Percentiles rank a stretch among this genome's conserved stretches.
These are phyloP conservation scores for Eulemur coronatus DNA, from an alignment of 2,797 vertebrate genomes.

Conservation along the genomic window DNA sequence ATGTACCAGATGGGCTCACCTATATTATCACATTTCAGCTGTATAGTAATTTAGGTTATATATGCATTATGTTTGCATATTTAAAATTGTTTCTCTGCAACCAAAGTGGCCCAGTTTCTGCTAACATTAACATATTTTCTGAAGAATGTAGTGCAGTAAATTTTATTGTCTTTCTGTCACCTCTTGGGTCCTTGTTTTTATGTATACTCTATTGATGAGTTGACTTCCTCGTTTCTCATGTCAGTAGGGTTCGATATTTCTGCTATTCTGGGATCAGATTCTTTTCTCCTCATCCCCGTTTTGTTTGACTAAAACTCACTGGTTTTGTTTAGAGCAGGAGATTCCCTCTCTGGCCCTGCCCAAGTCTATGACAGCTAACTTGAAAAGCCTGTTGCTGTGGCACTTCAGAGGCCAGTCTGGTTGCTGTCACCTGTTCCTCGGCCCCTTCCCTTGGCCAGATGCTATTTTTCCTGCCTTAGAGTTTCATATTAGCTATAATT, in stretches of 20 bases:
- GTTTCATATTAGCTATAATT: conserved; percentile 8
- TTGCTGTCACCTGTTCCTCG: not conserved
- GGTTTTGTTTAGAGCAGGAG: not conserved
- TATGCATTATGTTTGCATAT: not conserved
- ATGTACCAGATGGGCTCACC: not conserved
- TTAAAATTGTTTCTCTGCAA: conserved; percentile 12
- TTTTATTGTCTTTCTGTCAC: not conserved
- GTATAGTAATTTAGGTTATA: not conserved
- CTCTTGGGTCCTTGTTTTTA: not conserved
- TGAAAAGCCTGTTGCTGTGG: not conserved
- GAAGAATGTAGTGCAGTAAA: not conserved
- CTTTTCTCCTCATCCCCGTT: not conserved
- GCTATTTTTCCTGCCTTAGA: not conserved
- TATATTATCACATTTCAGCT: not conserved
- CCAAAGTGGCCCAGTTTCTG: not conserved
- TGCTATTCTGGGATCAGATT: not conserved
- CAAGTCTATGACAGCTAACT: not conserved
- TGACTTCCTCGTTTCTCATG: not conserved
- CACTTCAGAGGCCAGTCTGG: not conserved
- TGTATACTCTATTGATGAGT: not conserved
- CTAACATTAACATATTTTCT: not conserved
- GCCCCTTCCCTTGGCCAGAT: not conserved
- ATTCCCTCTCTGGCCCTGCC: not conserved
- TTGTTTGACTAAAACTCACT: not conserved
- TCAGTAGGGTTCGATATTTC: not conserved